These are phyloP conservation scores for Nasonovia ribisnigri DNA, from an alignment of 2,888 invertebrate genomes.

Conservation along the genomic window DNA sequence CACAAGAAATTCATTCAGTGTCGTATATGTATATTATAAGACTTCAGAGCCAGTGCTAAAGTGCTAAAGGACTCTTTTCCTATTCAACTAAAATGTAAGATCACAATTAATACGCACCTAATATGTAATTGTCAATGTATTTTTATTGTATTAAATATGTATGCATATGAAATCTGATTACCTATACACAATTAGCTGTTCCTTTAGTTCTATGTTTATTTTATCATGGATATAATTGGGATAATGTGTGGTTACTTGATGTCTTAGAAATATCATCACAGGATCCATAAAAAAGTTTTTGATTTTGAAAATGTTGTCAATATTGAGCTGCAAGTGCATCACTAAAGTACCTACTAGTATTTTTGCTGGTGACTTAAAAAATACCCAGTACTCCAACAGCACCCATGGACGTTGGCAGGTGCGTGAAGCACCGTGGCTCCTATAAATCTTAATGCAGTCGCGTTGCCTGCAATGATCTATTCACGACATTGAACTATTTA, in stretches of 20 bases:
- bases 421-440: too few relatives aligned
- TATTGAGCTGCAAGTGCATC: neutral
- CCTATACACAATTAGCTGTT: neutral
- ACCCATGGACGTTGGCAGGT: too few relatives aligned
- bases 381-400: neutral
- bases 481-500: too few relatives aligned
- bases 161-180: neutral
- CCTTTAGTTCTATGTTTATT: neutral
- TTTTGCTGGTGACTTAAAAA: neutral
- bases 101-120: neutral
- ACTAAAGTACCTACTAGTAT: neutral
- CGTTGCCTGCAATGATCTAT: too few relatives aligned
- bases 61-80: neutral
- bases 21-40: neutral
- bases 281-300: neutral
- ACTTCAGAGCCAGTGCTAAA: neutral
- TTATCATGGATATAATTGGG: neutral
- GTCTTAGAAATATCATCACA: too few relatives aligned
- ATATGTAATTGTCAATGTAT: neutral
- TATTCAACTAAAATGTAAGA: neutral
- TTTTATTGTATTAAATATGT: neutral
- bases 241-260: too few relatives aligned
- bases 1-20: neutral
- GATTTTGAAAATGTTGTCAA: neutral
- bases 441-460: too few relatives aligned